Conservation (phyloP, 1,140 invertebrate species). For the Cydia fagiglandana region DNA sequence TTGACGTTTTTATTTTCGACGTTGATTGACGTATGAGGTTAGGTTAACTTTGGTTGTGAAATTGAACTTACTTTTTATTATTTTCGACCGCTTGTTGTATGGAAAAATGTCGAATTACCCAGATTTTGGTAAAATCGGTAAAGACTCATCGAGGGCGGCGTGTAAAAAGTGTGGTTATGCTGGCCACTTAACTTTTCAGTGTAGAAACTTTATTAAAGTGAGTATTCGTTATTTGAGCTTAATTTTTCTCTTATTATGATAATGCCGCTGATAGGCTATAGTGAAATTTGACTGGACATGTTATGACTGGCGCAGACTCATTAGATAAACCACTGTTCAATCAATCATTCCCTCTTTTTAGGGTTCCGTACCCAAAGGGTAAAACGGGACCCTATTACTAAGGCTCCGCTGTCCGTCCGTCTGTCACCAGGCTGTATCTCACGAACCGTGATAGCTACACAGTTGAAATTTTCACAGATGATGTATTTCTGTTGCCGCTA, state of each 20-base stretch:
- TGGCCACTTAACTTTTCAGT: conserved; percentile 97
- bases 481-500: no score
- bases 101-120: conserved; percentile 62
- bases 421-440: no score
- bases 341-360: no score
- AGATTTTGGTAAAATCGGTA: conserved; percentile 78
- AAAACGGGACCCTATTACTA: no score
- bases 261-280: no score
- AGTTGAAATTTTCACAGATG: no score
- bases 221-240: conserved; percentile 54
- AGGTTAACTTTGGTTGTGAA: conserved; percentile 4
- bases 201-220: conserved; percentile 96
- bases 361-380: no score
- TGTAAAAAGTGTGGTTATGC: conserved; percentile 97
- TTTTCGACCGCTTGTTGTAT: conserved; percentile 1
- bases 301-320: no score
- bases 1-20: conserved; percentile 10
- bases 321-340: no score
- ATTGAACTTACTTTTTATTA: background rate
- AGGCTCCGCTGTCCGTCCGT: no score
- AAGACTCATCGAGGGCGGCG: conserved; percentile 87
- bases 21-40: background rate
- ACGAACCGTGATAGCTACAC: no score
- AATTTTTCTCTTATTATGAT: background rate
- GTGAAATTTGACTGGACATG: background rate